These are phyloP conservation scores for Pagetopsis macropterus DNA, from an alignment of 2,797 vertebrate genomes.

Conservation along the genomic window DNA sequence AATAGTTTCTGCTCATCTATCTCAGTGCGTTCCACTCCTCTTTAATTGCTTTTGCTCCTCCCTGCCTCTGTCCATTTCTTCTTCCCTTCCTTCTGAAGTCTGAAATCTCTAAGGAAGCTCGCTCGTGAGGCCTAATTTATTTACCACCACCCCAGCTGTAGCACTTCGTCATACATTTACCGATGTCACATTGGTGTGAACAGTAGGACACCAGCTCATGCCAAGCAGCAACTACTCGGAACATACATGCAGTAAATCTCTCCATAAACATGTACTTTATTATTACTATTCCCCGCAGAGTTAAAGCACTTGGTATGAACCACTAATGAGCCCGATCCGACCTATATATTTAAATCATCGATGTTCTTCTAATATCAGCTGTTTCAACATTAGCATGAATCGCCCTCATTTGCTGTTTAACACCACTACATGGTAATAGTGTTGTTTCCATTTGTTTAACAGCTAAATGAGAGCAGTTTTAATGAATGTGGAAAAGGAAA, in stretches of 20 bases:
- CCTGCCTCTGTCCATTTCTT: conserved; percentile 57
- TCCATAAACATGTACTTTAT: conserved; percentile 69
- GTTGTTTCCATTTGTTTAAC: conserved; percentile 42
- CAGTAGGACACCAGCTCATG: conserved; percentile 53
- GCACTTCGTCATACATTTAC: conserved; percentile 73
- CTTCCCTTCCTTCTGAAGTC: conserved; percentile 67
- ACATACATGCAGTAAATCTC: conserved; percentile 47
- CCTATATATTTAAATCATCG: conserved; percentile 71
- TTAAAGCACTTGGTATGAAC: conserved; percentile 55
- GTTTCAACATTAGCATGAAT: conserved; percentile 54
- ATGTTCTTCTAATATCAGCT: conserved; percentile 40
- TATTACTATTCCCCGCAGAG: conserved; percentile 66
- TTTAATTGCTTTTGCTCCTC: conserved; percentile 34
- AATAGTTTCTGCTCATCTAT: conserved; percentile 52
- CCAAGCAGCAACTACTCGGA: conserved; percentile 25
- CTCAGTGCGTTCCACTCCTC: conserved; percentile 39
- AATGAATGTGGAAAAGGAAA: conserved; percentile 20
- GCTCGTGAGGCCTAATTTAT: conserved; percentile 70
- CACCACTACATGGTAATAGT: conserved; percentile 10
- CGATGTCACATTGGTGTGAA: conserved; percentile 61
- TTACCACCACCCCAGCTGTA: conserved; percentile 66
- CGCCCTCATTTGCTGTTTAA: conserved; percentile 43
- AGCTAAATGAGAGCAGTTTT: conserved; percentile 34
- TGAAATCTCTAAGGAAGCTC: conserved; percentile 64
- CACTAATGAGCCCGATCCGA: conserved; percentile 75